phyloP scores from a whole-genome alignment of 2,797 vertebrate species.

The Microchirus variegatus region DNA sequence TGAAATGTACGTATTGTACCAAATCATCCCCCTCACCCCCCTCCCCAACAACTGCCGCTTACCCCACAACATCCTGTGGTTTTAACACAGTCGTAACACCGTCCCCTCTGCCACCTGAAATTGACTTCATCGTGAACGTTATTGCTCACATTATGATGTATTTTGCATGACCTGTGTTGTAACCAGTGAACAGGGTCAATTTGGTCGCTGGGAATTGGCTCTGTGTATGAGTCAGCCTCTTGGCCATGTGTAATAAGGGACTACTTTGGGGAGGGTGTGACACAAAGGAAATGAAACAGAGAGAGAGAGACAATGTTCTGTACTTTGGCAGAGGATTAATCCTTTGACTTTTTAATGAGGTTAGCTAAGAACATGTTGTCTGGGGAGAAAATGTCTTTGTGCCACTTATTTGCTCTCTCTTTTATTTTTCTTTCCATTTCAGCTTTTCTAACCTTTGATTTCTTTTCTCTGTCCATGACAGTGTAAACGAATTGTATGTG shows the following conservation, averaged over 20 bases:
- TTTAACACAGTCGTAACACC: constrained; percentile 30
- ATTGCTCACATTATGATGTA: constrained; percentile 40
- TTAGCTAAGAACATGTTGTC: not conserved
- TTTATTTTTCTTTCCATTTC: not conserved
- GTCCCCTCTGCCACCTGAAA: constrained; percentile 6
- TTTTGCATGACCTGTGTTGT: constrained; percentile 20
- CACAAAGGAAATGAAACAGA: constrained; percentile 60
- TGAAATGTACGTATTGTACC: constrained; percentile 91
- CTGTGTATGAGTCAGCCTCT: constrained; percentile 60
- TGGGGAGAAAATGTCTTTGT: not conserved
- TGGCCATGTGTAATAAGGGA: constrained; percentile 50
- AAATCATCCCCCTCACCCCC: not conserved
- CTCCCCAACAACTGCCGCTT: not conserved
- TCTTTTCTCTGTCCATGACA: constrained; percentile 62
- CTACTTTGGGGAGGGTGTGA: constrained; percentile 40
- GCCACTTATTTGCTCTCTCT: no score
- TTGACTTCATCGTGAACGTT: constrained; percentile 36
- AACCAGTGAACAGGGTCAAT: constrained; percentile 41
- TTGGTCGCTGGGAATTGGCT: constrained; percentile 72
- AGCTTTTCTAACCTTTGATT: constrained; percentile 13
- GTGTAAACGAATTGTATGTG: constrained; percentile 98
- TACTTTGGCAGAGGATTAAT: constrained; percentile 20
- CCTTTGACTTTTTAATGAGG: not conserved
- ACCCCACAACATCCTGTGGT: constrained; percentile 1
- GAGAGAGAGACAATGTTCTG: constrained; percentile 21